Conservation (phyloP, 2,797 vertebrate species). For the Sebastes hopkinsi region DNA sequence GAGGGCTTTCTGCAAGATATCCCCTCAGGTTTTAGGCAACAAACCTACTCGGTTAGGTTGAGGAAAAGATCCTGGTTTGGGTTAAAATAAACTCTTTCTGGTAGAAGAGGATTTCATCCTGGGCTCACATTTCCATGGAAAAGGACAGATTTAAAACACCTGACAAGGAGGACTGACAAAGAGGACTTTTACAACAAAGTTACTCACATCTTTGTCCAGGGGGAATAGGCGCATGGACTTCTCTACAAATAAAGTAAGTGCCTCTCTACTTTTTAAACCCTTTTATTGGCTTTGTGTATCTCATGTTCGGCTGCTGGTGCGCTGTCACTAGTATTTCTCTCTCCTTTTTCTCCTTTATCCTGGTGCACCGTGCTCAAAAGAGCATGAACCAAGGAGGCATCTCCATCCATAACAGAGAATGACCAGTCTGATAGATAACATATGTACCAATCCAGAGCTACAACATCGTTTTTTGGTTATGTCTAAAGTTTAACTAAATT, state of each 20-base stretch:
- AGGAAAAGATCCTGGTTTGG: no score
- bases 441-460: background rate
- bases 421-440: background rate
- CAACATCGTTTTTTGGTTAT: background rate
- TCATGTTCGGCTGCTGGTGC: background rate
- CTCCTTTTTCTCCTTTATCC: background rate
- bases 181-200: background rate
- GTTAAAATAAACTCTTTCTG: no score
- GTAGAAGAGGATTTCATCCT: no score
- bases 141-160: no score
- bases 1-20: no score
- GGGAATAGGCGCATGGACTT: background rate
- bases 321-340: background rate
- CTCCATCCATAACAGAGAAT: background rate
- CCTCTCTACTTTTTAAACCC: no score
- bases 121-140: no score
- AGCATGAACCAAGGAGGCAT: no score
- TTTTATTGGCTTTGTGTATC: background rate
- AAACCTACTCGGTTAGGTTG: no score
- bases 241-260: background rate
- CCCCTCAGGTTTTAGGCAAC: no score
- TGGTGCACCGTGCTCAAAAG: background rate
- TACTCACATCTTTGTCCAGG: background rate
- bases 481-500: background rate
- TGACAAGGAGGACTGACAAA: background rate